Percentiles rank a stretch among this genome's conserved stretches.
Evolutionary conservation across 2,113 vertebrate species (phyloP).

Genomic region (Tragelaphus imberbis): DNA sequence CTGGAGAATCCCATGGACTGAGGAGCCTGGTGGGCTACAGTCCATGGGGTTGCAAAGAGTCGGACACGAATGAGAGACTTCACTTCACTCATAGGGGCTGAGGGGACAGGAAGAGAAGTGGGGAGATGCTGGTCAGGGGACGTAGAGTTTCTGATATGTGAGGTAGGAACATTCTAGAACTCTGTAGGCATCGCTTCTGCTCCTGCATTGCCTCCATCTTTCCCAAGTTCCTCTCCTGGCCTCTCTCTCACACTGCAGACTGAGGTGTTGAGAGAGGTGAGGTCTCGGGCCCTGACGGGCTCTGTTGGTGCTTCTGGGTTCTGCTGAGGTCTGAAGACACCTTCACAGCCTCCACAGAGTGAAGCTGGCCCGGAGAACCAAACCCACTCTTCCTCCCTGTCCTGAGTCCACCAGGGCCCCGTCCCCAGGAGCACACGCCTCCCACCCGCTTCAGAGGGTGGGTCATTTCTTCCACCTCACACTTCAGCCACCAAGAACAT

Average conservation of each 20-base stretch:
- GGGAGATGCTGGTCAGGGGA: background rate
- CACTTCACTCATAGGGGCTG: background rate
- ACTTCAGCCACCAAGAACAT: background rate
- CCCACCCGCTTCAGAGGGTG: accelerated
- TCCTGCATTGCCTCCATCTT: accelerated
- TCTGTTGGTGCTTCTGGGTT: background rate
- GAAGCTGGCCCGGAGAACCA: background rate
- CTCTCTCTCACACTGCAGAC: background rate
- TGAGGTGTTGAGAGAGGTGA: background rate
- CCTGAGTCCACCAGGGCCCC: accelerated
- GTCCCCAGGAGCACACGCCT: accelerated
- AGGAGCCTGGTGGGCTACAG: no score
- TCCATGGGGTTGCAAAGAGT: no score
- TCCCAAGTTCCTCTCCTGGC: no score
- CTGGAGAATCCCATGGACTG: no score
- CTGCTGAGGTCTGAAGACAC: background rate
- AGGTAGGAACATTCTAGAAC: accelerated
- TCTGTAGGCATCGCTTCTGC: accelerated
- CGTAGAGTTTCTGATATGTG: accelerated
- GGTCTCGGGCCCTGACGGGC: background rate
- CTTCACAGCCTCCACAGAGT: background rate
- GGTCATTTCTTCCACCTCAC: background rate
- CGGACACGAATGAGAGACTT: no score
- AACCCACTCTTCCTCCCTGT: background rate
- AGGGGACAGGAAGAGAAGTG: background rate